These are phyloP conservation scores for Seira ritae DNA, from an alignment of 2,888 invertebrate genomes.

Conservation along the genomic window DNA sequence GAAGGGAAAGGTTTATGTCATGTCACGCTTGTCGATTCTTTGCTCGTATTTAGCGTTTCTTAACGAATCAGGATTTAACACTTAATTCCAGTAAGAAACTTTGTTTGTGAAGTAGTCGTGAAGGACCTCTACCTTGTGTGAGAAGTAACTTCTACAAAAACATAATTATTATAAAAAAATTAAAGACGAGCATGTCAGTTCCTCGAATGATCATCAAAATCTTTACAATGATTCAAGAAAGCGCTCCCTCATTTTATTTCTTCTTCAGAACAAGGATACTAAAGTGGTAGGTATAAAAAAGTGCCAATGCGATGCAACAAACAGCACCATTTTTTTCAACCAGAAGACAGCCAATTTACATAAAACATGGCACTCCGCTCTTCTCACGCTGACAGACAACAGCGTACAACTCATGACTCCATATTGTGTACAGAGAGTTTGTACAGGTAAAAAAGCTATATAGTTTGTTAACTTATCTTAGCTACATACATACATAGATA, in stretches of 20 bases:
- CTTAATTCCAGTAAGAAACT: constrained; percentile 46
- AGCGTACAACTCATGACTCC: too few species aligned
- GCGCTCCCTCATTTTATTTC: constrained; percentile 35
- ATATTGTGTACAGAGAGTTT: too few species aligned
- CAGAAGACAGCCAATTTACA: constrained; percentile 48
- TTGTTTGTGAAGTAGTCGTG: too few species aligned
- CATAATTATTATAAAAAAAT: too few species aligned
- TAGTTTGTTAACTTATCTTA: too few species aligned
- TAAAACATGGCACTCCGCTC: constrained; percentile 52
- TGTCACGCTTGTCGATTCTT: constrained; percentile 38
- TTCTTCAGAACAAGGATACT: constrained; percentile 12
- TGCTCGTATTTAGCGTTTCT: too few species aligned
- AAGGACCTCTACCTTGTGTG: too few species aligned
- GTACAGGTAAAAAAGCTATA: too few species aligned
- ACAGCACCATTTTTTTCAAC: not conserved
- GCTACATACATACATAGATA: too few species aligned
- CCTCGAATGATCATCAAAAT: constrained; percentile 25
- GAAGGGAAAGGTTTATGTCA: constrained; percentile 25
- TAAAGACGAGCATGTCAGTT: not conserved
- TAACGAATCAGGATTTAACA: constrained; percentile 21
- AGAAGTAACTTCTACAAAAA: too few species aligned
- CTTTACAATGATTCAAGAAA: constrained; percentile 21
- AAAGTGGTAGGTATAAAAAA: too few species aligned
- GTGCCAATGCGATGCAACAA: too few species aligned
- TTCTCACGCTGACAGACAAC: constrained; percentile 57